Conservation (phyloP, 2,113 vertebrate genomes). For the Ameiurus melas region DNA sequence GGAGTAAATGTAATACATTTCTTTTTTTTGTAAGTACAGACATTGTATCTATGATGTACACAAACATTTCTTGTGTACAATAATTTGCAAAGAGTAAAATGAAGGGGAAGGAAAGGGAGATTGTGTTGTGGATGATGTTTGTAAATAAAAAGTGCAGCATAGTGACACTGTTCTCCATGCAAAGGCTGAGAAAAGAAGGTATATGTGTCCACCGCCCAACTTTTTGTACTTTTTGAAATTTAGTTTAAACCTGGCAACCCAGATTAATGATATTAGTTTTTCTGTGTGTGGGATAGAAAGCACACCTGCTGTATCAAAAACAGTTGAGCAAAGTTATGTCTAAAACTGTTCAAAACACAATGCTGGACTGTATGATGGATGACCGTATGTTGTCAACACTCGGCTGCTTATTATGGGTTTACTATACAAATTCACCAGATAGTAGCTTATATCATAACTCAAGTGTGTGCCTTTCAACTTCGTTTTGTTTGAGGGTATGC, state of each 20-base stretch:
- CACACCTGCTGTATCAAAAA: not conserved
- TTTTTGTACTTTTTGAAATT: not conserved
- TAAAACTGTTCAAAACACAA: not conserved
- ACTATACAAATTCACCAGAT: not conserved
- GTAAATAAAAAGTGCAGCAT: not conserved
- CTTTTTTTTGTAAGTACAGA: not conserved
- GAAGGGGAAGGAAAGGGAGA: not conserved
- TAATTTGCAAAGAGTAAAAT: not conserved
- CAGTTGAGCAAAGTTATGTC: not conserved
- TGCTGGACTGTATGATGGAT: not conserved
- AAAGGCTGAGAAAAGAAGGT: not conserved
- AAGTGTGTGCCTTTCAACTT: not conserved
- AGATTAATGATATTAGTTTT: not conserved
- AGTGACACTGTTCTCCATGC: not conserved
- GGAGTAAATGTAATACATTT: not conserved
- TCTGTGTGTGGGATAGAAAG: not conserved
- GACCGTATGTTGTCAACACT: not conserved
- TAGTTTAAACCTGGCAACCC: not conserved
- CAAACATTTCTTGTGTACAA: not conserved
- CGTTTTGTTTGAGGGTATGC: too few species aligned
- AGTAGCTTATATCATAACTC: not conserved
- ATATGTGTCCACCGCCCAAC: not conserved
- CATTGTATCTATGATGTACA: not conserved
- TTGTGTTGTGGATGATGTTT: not conserved
- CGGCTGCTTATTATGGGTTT: not conserved